Conservation (phyloP, 2,888 invertebrate genomes). For the Ditylenchus weischeri region DNA sequence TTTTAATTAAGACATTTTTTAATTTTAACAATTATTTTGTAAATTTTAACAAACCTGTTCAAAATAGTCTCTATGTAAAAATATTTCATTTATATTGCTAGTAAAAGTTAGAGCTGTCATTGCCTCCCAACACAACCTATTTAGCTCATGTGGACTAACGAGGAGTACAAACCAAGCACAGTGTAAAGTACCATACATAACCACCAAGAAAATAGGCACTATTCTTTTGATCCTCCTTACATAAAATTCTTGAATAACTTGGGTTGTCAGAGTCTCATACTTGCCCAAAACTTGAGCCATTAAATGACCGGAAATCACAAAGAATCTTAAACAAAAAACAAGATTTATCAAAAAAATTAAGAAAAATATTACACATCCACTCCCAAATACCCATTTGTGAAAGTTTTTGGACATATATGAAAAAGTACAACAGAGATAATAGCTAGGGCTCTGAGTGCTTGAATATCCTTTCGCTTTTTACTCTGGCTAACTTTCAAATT, state of each 20-base stretch:
- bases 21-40: no score
- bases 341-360: no score
- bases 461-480: conserved; percentile 18
- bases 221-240: neutral
- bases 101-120: neutral
- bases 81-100: neutral
- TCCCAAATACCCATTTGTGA: conserved; percentile 19
- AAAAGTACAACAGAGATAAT: conserved; percentile 19
- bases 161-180: conserved; percentile 1
- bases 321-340: conserved; percentile 16
- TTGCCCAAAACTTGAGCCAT: conserved; percentile 12
- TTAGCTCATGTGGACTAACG: neutral
- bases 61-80: conserved; percentile 1
- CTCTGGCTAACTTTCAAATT: neutral
- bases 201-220: conserved; percentile 5
- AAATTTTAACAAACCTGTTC: conserved; percentile 8
- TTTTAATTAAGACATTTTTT: no score
- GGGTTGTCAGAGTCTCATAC: neutral
- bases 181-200: neutral
- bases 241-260: neutral
- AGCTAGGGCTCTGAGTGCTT: conserved; percentile 22
- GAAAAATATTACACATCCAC: conserved; percentile 26
- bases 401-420: conserved; percentile 23
- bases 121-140: neutral
- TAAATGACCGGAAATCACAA: conserved; percentile 25